Percentiles rank a stretch among this genome's conserved stretches.
phyloP scores from a whole-genome alignment of 2,888 invertebrate species.

The Tethea ocularis region DNA sequence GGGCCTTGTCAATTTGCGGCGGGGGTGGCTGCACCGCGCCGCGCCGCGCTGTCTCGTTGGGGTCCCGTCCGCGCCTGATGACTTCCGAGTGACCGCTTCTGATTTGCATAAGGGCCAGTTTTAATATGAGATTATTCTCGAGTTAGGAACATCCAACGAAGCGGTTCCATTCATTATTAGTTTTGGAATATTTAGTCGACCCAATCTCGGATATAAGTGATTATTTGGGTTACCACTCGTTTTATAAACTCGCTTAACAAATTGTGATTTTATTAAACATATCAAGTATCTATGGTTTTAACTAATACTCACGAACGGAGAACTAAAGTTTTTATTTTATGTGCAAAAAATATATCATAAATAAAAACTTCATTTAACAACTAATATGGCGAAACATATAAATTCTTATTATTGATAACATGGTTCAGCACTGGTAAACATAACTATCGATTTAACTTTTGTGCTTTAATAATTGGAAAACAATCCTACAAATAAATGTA shows the following conservation, averaged over 20 bases:
- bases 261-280: neutral
- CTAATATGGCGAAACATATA: too few species aligned
- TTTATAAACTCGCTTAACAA: neutral
- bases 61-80: slow-evolving; percentile 57
- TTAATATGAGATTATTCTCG: slow-evolving; percentile 80
- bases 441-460: too few species aligned
- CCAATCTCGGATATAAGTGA: slow-evolving; percentile 57
- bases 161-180: slow-evolving; percentile 73
- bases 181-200: slow-evolving; percentile 74
- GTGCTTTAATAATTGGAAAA: too few species aligned
- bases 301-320: neutral
- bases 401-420: too few species aligned
- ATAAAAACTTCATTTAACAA: too few species aligned
- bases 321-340: too few species aligned
- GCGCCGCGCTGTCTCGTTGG: slow-evolving; percentile 26
- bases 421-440: too few species aligned
- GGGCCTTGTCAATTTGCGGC: slow-evolving; percentile 73
- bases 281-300: neutral
- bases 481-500: too few species aligned
- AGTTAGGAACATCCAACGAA: slow-evolving; percentile 62
- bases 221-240: slow-evolving; percentile 60
- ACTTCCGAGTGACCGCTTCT: slow-evolving; percentile 80
- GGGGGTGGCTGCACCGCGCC: slow-evolving; percentile 28
- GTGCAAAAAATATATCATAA: too few species aligned
- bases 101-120: slow-evolving; percentile 80